These are phyloP conservation scores for Tiaroga cobitis DNA, from an alignment of 2,797 vertebrate species.

Conservation along the genomic window DNA sequence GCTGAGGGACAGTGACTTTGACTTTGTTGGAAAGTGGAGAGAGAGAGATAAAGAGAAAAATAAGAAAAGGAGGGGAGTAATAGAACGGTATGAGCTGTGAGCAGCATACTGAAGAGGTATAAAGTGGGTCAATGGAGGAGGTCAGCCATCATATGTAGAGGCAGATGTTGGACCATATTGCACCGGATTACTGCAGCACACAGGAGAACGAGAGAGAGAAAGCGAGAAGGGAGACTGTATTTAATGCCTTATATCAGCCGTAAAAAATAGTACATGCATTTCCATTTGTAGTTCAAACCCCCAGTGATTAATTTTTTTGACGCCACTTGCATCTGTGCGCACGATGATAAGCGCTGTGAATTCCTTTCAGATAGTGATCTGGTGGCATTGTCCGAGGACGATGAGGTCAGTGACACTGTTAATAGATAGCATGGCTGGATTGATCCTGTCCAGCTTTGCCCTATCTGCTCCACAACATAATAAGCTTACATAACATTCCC, in stretches of 20 bases:
- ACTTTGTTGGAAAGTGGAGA: constrained; percentile 2
- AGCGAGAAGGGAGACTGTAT: constrained; percentile 59
- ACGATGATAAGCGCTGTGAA: constrained; percentile 31
- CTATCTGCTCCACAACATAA: constrained; percentile 41
- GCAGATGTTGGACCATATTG: constrained; percentile 97
- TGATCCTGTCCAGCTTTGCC: constrained; percentile 43
- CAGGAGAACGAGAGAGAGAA: constrained; percentile 68
- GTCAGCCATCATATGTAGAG: constrained; percentile 89
- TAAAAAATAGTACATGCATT: constrained; percentile 66
- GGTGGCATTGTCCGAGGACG: constrained; percentile 28
- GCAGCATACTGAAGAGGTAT: constrained; percentile 72
- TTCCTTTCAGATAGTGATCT: constrained; percentile 40
- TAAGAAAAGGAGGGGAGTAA: constrained; percentile 44
- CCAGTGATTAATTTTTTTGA: constrained; percentile 40
- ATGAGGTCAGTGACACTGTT: constrained; percentile 52
- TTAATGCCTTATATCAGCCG: constrained; percentile 64
- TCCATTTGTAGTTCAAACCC: constrained; percentile 25
- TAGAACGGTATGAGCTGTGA: constrained; percentile 67
- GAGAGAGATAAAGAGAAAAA: constrained; percentile 46
- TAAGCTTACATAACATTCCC: constrained; percentile 43
- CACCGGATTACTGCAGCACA: constrained; percentile 81
- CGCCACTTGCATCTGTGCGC: constrained; percentile 32
- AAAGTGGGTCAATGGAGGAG: constrained; percentile 87
- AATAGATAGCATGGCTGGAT: constrained; percentile 46
- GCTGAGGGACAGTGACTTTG: constrained; percentile 30